Evolutionary conservation across 2,113 vertebrate species (phyloP), one percentile per base, ranked within the genome.

Genomic region (Cheirogaleus medius): DNA sequence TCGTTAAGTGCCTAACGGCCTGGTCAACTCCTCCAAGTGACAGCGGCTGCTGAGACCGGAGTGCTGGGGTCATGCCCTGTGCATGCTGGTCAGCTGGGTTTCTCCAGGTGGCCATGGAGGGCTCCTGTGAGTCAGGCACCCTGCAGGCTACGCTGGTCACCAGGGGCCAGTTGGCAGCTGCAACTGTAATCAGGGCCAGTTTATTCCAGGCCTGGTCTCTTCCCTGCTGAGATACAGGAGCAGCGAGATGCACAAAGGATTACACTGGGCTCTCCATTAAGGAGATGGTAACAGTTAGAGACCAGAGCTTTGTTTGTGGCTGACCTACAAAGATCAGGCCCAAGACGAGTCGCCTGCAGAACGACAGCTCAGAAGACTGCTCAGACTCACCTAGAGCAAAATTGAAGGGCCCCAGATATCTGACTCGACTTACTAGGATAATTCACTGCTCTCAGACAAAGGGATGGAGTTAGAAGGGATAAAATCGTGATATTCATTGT

Each of bases 261-360:
- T 10, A 18, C 2, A 0, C 58, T 1, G 6, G 44, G 56, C 90
- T 69, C 21, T 29, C 39, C 7, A 0, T 8, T 15, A 37, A 52
- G 56, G 39, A 25, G 12, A 54, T 18, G 3, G 58, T 13, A 10
- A 74, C 39, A 60, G 1, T 25, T 5, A 47, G 56, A 23, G 86
- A 34, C 3, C 42, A 4, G 69, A 39, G 2, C 54, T 58, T 6
- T 1, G 17, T 23, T 39, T 0, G 0, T 2, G 54, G 37, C 58
- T 5, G 7, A 49, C 42, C 11, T 6, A 29, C 68, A 20, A 73
- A 90, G 42, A 49, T 9, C 66, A 27, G 42, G 27, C 60, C 49
- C 9, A 14, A 52, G 15, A 60, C 0, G n/a, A 49, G 87, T 44
- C 7, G 9, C n/a, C 71, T 5, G 29, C 58, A 52, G 44, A 76